Base-by-base conservation (phyloP, 2,888 invertebrate genomes). In the Malthinus seriepunctatus region DNA sequence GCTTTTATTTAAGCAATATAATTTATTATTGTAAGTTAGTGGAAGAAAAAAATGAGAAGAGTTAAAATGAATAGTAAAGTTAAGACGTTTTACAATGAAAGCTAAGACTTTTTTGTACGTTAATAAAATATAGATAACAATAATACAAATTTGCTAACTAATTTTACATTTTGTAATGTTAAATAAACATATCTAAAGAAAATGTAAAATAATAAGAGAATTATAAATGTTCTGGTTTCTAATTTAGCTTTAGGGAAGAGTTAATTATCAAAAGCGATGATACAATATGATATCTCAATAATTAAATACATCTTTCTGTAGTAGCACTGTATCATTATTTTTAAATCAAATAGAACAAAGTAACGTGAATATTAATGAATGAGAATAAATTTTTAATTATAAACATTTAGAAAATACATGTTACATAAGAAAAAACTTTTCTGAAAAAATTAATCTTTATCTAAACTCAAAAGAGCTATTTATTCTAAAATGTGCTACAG, bases 211-310 rank as follows among this genome's bases (percentile, higher is more conserved):
- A 42, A 42, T 42, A 42, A 42, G 39, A 42, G 39, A 42, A 42
- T 42, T 42, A 15, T 42, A 42, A 42, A 42, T 42, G 39, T 14
- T 23, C 39, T 23, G 15, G 23, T 23, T 15, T 9, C 39, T 42
- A 12, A 42, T 42, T 42, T 42, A 42, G 39, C 39, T 42, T 42
- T 14, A 42, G 39, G n/a, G 39, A 42, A 42, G 15, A 42, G 39
- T 42, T 42, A 42, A 42, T 42, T 42, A 42, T 42, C n/a, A 42
- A 42, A 12, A 42, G 12, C 23, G 39, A 42, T 15, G 12, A 15
- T 42, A 42, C 23, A 14, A 39, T 39, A 39, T 39, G 12, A 42
- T 42, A 42, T 42, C 39, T 14, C 15, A 42, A 12, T 42, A 42
- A 42, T 42, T 42, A 42, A 42, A 42, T 42, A 42, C 39, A 12